These are phyloP conservation scores for Stomatorhinus walkeri DNA, from an alignment of 2,797 vertebrate species.

Conservation along the genomic window DNA sequence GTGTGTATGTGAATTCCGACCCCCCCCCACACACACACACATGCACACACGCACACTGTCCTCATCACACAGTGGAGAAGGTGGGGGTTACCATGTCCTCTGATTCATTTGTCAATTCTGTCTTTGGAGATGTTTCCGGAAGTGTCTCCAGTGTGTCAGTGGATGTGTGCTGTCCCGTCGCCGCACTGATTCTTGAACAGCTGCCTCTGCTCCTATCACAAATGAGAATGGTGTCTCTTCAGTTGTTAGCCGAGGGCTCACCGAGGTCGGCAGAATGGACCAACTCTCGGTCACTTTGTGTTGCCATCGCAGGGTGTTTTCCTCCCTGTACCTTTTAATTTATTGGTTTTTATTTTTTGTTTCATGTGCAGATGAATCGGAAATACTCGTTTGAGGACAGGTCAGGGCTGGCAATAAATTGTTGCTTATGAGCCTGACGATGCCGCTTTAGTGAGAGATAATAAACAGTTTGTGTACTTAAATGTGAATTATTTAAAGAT, in stretches of 20 bases:
- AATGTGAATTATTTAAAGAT: neutral
- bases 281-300: neutral
- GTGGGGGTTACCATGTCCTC: conserved; percentile 1
- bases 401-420: neutral
- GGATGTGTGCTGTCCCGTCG: conserved; percentile 49
- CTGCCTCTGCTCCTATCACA: conserved; percentile 46
- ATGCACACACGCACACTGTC: neutral
- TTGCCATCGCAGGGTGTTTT: neutral
- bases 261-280: conserved; percentile 18
- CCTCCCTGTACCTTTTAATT: neutral
- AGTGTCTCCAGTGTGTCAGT: conserved; percentile 48
- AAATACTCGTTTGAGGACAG: neutral
- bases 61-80: conserved; percentile 42
- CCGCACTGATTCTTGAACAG: conserved; percentile 52
- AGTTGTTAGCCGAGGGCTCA: conserved; percentile 31
- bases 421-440: neutral
- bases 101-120: conserved; percentile 65
- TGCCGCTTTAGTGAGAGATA: neutral
- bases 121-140: conserved; percentile 44
- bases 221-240: conserved; percentile 40
- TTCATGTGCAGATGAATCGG: neutral
- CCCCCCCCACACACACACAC: no score
- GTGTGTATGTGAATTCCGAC: no score
- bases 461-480: neutral
- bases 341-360: neutral